Base-by-base conservation (phyloP, 2,888 invertebrate genomes). In the Euplexia lucipara region DNA sequence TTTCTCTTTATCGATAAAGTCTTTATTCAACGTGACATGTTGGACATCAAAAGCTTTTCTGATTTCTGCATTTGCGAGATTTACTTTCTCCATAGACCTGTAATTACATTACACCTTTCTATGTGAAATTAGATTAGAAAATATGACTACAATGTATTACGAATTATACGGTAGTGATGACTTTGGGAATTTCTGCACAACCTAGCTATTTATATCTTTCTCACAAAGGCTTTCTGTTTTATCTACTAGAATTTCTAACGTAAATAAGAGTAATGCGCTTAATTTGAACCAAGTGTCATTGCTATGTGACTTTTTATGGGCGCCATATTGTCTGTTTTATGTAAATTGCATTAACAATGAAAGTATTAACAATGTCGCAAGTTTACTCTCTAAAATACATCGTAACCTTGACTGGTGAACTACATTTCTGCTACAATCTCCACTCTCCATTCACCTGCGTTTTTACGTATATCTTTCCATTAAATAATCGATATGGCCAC, bases 81-180 rank as follows among this genome's bases (percentile, higher is more conserved):
- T 41, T 41, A 66, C 51, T 69, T 74, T 72, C 68, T 39, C 47
- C 39, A 56, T 60, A 58, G 34, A 65, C 34, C 10, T 49, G 60
- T 64, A 45, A 60, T 54, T 48, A 63, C 51, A 54, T 57, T 49
- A 44, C 70, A 74, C 61, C 58, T 81, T 74, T 72, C 67, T 63
- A 47, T 35, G 53, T 34, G 58, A 71, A 65, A 71, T 76, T 42
- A 58, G 53, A 65, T 65, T 75, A 75, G 76, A 70, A 75, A 65
- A 62, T 52, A 47, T 42, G 16, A 42, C 20, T 60, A 52, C 56
- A 49, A 58, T 74, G 47, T 52, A 54, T 70, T 54, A 51, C 16
- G 52, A 70, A 64, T 71, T 60, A 45, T 64, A 60, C 48, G 64
- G 44, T 56, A 42, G n/a, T 45, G 37, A 22, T 60, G 54, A 60